Evolutionary conservation across 2,113 vertebrate species (phyloP), one percentile per base, ranked within the genome.

Genomic region (Bolborhynchus lineola): DNA sequence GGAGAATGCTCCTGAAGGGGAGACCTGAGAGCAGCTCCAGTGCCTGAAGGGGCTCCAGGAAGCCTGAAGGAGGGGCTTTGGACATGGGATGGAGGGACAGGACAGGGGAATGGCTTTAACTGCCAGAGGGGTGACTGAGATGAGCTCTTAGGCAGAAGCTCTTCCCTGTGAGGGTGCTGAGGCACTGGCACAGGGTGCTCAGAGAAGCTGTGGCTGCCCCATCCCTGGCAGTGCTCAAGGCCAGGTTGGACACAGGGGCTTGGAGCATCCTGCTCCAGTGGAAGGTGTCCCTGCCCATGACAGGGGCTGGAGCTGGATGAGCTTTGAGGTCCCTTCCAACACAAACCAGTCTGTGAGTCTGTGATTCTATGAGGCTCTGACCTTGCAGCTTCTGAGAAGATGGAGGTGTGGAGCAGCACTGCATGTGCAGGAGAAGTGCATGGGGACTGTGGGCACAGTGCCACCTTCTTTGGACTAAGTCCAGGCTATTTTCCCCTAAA

Each of bases 371-470:
- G 33, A 59, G 33, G 13, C 33, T 59, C 33, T 59, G 57, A 59
- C 20, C 57, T 23, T 59, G 33, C 21, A 16, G 20, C 21, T 59
- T 35, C 33, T 35, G 57, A 59, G 16, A 23, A 35, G 33, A 59
- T 2, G 21, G 33, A 59, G 6, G 21, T 24, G n/a, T 35, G 57
- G 33, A 35, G 21, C 57, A 53, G 47, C 41, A 28, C 35, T 0
- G 6, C 1, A 2, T 2, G 19, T 46, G 7, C 16, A 11, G 29
- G 59, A 57, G 24, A 65, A 42, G n/a, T 55, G 47, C 13, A 8
- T 0, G 6, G 50, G 33, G 53, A 6, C 75, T 0, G 0, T n/a
- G 64, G 53, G 47, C 52, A 37, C 1, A 2, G 25, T 81, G 35
- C 76, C 52, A 35, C n/a, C 9, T 0, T 0, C 44, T 72, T 74